A percentile compares a stretch with the other conserved stretches of the same genome.
Evolutionary conservation across 2,888 invertebrate genomes (phyloP).

Genomic region (Polyommatus icarus): DNA sequence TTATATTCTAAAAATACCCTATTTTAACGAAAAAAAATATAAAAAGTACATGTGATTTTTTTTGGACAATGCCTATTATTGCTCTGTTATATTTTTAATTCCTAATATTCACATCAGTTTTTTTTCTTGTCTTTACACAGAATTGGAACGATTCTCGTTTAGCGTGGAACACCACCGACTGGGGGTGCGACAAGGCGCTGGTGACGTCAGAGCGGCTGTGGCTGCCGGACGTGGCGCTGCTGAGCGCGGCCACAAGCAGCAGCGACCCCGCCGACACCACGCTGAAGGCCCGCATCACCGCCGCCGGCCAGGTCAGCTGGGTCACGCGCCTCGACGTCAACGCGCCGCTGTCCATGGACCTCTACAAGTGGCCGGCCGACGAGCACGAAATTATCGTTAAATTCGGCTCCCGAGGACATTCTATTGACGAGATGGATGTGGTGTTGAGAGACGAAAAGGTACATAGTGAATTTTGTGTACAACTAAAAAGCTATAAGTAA

Average conservation of each 20-base stretch:
- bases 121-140: slow-evolving; percentile 61
- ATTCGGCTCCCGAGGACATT: slow-evolving; percentile 87
- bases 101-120: too few species aligned
- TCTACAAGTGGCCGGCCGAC: slow-evolving; percentile 88
- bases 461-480: neutral
- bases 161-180: slow-evolving; percentile 84
- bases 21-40: too few species aligned
- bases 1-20: too few species aligned
- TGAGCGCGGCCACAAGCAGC: slow-evolving; percentile 83
- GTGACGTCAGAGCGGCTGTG: slow-evolving; percentile 87
- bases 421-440: slow-evolving; percentile 79
- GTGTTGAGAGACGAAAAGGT: slow-evolving; percentile 51
- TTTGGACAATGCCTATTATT: too few species aligned
- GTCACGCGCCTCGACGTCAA: slow-evolving; percentile 55
- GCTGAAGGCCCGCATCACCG: slow-evolving; percentile 83
- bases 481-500: too few species aligned
- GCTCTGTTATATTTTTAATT: too few species aligned
- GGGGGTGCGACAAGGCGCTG: slow-evolving; percentile 81
- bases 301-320: slow-evolving; percentile 81
- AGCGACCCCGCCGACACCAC: slow-evolving; percentile 82
- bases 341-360: slow-evolving; percentile 57
- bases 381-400: slow-evolving; percentile 83
- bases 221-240: slow-evolving; percentile 87
- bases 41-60: too few species aligned
- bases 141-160: slow-evolving; percentile 88